Percentiles rank a stretch among this genome's conserved stretches.
These are phyloP conservation scores for Macaca mulatta DNA, from an alignment of 2,113 vertebrate species.

Conservation along the genomic window DNA sequence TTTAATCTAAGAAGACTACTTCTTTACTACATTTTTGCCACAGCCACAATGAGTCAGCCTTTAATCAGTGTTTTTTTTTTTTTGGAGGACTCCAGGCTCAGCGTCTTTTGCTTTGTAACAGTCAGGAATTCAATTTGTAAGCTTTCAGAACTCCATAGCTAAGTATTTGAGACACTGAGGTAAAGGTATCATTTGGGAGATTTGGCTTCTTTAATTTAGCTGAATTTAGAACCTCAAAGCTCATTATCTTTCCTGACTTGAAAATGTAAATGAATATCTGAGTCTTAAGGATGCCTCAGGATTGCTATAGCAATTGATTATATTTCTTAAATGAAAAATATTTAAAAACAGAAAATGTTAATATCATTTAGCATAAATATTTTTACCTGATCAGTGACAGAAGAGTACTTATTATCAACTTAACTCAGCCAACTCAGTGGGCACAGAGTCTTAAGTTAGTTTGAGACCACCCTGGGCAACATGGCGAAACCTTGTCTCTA, in stretches of 20 bases:
- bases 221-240: not conserved
- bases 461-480: too few species aligned
- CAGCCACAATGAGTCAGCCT: not conserved
- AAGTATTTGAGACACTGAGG: not conserved
- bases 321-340: slow-evolving; percentile 10
- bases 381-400: not conserved
- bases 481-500: too few species aligned
- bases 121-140: slow-evolving; percentile 29
- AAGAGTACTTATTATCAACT: not conserved
- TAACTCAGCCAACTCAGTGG: not conserved
- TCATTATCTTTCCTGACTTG: slow-evolving; percentile 24
- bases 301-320: not conserved
- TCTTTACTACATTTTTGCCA: not conserved
- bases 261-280: not conserved
- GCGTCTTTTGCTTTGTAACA: not conserved
- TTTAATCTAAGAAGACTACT: not conserved
- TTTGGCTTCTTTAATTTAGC: not conserved
- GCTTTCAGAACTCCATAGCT: not conserved
- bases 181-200: not conserved
- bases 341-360: not conserved
- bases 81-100: not conserved
- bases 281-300: not conserved
- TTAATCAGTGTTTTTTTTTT: slow-evolving; percentile 4
- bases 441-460: not conserved
- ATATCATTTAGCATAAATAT: slow-evolving; percentile 2